phyloP scores from a whole-genome alignment of 2,888 invertebrate genomes.

The Criorhina ranunculi region DNA sequence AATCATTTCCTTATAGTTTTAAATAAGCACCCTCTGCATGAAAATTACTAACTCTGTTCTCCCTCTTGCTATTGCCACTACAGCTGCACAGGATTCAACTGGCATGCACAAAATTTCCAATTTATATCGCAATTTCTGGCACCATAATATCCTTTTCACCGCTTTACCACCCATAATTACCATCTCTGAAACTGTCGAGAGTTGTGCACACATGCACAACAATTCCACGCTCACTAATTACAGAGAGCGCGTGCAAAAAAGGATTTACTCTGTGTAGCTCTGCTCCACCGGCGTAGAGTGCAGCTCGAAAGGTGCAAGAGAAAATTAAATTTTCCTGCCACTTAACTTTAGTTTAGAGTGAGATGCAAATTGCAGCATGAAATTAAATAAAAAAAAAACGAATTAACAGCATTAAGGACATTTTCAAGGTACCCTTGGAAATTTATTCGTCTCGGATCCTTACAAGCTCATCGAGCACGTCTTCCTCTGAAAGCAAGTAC shows the following conservation, averaged over 20 bases:
- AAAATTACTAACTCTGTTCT: conserved; percentile 52
- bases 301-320: conserved; percentile 29
- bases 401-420: conserved; percentile 32
- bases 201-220: conserved; percentile 48
- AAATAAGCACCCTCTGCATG: conserved; percentile 64
- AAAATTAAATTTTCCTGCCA: conserved; percentile 53
- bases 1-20: conserved; percentile 63
- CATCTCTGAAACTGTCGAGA: conserved; percentile 17
- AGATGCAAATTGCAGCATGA: conserved; percentile 46
- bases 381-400: conserved; percentile 4
- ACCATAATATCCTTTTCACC: conserved; percentile 52
- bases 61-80: background rate
- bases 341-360: conserved; percentile 51
- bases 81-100: conserved; percentile 35
- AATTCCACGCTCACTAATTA: conserved; percentile 43
- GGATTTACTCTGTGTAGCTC: conserved; percentile 14
- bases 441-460: background rate
- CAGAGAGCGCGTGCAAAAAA: conserved; percentile 23
- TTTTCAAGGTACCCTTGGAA: conserved; percentile 9
- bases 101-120: conserved; percentile 59
- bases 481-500: conserved; percentile 1
- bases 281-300: conserved; percentile 14
- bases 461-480: conserved; percentile 12
- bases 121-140: conserved; percentile 54
- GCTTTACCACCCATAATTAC: conserved; percentile 60